Base-by-base conservation (phyloP, 2,113 vertebrate genomes). In the Machaerirhynchus nigripectus region DNA sequence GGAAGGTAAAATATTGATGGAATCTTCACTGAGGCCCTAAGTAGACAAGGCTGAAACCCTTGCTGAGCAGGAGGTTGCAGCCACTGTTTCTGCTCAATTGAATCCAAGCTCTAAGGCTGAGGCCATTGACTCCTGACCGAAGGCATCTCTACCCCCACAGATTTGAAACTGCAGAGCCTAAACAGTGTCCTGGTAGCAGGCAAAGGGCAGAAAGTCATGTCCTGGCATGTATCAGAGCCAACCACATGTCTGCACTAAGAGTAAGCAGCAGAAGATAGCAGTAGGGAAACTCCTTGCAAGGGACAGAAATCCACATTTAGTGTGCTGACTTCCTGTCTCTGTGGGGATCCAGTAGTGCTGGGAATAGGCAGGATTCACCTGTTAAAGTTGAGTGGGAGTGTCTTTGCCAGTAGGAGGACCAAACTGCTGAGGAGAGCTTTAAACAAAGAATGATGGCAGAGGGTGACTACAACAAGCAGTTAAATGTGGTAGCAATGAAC, bases 171-270 rank as follows among this genome's bases (percentile, higher is more conserved):
- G 12, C 9, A 64, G 59, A 47, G 30, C 0, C 0, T 42, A 9
- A n/a, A 8, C 13, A 59, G 7, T 2, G 7, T 46, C 15, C 19
- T 57, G 57, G 15, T 49, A 75, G 50, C 4, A 70, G 20, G 6
- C 6, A 75, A 61, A 14, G 30, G 24, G 9, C 8, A 88, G 37
- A 90, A 84, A 55, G 13, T 28, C 18, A 21, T 4, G 0, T 40
- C 47, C 49, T 2, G 2, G n/a, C 26, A 68, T 0, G 0, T 22
- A 53, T 31, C 37, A 31, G 53, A 76, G 26, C 6, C 53, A 76
- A 3, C 14, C 49, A 5, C 33, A 39, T 2, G 3, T 61, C 37
- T 76, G 42, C 31, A 53, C 19, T 27, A 83, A 67, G 13, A 75
- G 4, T 21, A 76, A 59, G 47, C 28, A 90, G 16, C 35, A 93